phyloP scores from a whole-genome alignment of 1,140 invertebrate genomes.

The Procambarus virginalis region DNA sequence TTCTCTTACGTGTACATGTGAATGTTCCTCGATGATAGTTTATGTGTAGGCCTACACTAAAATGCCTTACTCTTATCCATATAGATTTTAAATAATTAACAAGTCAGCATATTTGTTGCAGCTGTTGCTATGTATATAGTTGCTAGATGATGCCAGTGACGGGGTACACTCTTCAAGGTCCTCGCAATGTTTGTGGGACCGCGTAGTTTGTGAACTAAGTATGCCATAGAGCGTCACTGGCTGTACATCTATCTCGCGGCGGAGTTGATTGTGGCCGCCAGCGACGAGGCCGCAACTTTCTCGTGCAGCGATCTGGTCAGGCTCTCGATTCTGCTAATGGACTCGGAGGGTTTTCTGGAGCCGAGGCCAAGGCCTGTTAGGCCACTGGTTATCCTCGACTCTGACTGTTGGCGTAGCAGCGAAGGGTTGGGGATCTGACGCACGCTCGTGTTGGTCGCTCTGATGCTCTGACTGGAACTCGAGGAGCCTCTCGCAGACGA shows the following conservation, averaged over 20 bases:
- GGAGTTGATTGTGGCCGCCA: slow-evolving; percentile 60
- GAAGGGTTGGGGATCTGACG: slow-evolving; percentile 71
- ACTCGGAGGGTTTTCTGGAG: slow-evolving; percentile 49
- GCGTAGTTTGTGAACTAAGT: background rate
- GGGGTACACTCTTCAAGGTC: background rate
- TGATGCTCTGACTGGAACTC: slow-evolving; percentile 49
- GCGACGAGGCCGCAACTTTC: slow-evolving; percentile 60
- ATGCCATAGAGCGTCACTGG: background rate
- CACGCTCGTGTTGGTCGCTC: slow-evolving; percentile 69
- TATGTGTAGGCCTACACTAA: background rate
- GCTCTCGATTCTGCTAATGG: slow-evolving; percentile 68
- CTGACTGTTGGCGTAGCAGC: slow-evolving; percentile 68
- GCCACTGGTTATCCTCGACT: slow-evolving; percentile 63
- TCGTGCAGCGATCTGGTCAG: slow-evolving; percentile 69
- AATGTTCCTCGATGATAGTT: background rate
- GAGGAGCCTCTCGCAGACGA: background rate
- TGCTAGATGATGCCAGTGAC: background rate
- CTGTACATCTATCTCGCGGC: slow-evolving; percentile 47
- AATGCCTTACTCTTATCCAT: background rate
- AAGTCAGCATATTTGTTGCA: background rate
- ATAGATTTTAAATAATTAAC: slow-evolving; percentile 3
- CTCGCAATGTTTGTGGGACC: background rate
- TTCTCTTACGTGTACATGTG: background rate
- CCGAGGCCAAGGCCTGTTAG: slow-evolving; percentile 33
- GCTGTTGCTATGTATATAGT: background rate